Base-by-base conservation (phyloP, 2,797 vertebrate species). In the Ataeniobius toweri region DNA sequence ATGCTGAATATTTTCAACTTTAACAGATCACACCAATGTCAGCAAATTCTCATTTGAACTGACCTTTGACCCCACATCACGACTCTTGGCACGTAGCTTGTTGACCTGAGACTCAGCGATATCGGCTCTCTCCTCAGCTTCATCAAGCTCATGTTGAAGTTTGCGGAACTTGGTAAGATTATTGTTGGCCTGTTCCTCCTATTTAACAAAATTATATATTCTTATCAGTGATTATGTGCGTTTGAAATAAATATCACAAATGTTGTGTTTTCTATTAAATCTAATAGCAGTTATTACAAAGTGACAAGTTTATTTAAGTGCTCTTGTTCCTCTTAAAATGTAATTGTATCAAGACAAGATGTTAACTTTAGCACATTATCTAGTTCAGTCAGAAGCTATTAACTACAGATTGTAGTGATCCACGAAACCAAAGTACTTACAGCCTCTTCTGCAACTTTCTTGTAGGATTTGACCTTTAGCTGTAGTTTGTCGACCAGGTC, bases 61-160 rank as follows among this genome's bases (percentile, higher is more conserved):
- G 41, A 97, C 96, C 96, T 97, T 97, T 78, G 94, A 74, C 3
- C 96, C 96, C 0, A 96, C 93, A 83, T 97, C 96, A 0, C 96
- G 96, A 51, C 94, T 97, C 92, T 97, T 97, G 86, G 94, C 96
- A 65, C 96, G 94, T 9, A 97, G 81, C 88, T 97, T 97, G 94
- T 97, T 97, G 94, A 97, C 96, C 88, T 97, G 97, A 53, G 96
- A 96, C 92, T 97, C 97, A 0, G 97, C 96, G 0, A 96, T 97
- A 86, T 97, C 97, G 0, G 97, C 97, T 75, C 97, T 84, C 48
- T 98, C 97, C 84, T 97, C 96, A 0, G 97, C 96, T 83, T 98
- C 97, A n/a, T 97, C 97, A 58, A 98, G 93, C 86, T 98, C 97
- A 0, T 98, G 97, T 84, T 97, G 96, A 14, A 96, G 86, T 87